Evolutionary conservation across 2,113 vertebrate species (phyloP).

Genomic region (Zeus faber): DNA sequence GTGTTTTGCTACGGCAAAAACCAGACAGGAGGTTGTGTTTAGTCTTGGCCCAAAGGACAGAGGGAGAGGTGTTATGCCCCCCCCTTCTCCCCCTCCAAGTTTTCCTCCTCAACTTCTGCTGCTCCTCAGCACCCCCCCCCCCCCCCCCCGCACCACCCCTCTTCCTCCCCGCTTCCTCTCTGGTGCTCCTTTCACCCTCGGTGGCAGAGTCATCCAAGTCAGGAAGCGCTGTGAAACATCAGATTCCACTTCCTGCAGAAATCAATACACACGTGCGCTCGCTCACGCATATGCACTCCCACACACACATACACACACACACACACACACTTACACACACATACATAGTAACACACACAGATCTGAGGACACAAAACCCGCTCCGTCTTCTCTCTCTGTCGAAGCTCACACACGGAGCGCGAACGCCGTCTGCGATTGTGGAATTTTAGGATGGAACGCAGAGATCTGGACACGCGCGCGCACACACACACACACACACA

Average conservation of each 20-base stretch:
- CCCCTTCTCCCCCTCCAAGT: not conserved
- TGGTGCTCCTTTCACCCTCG: constrained; percentile 30
- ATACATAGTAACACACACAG: no score
- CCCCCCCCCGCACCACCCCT: not conserved
- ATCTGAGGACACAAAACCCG: no score
- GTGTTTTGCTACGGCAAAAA: constrained; percentile 40
- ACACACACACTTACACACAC: not conserved
- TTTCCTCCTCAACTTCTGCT: constrained; percentile 7
- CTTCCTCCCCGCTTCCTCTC: constrained; percentile 1
- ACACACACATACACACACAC: constrained; percentile 19
- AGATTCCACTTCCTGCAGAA: constrained; percentile 79
- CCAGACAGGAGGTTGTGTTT: constrained; percentile 54
- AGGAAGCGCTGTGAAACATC: constrained; percentile 74
- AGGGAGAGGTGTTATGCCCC: constrained; percentile 45
- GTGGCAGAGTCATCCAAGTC: constrained; percentile 64
- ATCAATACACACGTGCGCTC: constrained; percentile 58
- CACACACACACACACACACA: not conserved
- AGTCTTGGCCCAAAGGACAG: constrained; percentile 61
- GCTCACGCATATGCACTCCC: constrained; percentile 14
- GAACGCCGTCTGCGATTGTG: no score
- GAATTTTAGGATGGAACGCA: no score
- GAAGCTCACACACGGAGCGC: no score
- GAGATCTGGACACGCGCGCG: no score
- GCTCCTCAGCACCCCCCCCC: constrained; percentile 8
- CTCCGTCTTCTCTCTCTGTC: no score